A percentile compares a stretch with the other conserved stretches of the same genome.
phyloP scores from a whole-genome alignment of 2,888 invertebrate species.

The Drosophila cognata region DNA sequence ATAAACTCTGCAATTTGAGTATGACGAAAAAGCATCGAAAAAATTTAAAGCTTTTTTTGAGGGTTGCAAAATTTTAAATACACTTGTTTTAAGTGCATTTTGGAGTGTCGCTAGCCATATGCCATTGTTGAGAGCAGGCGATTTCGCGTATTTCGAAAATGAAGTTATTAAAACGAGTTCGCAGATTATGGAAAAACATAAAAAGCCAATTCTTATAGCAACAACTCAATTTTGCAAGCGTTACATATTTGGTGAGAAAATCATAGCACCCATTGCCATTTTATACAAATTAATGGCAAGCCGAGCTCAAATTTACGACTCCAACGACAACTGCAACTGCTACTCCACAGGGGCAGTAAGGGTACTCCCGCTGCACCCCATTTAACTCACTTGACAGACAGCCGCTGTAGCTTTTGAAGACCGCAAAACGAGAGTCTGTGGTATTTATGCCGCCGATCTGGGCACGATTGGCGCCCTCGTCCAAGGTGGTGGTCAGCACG shows the following conservation, averaged over 20 bases:
- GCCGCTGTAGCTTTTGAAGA: slow-evolving; percentile 94
- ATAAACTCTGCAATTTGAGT: slow-evolving; percentile 10
- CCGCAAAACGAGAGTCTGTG: slow-evolving; percentile 91
- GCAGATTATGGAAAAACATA: not conserved
- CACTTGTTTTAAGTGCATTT: not conserved
- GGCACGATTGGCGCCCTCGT: slow-evolving; percentile 91
- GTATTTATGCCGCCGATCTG: slow-evolving; percentile 95
- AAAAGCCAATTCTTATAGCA: too few species aligned
- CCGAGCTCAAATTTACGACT: slow-evolving; percentile 62
- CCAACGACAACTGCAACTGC: not conserved
- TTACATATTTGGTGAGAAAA: not conserved
- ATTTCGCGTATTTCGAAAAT: not conserved
- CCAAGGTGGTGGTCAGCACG: slow-evolving; percentile 88
- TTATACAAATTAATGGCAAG: slow-evolving; percentile 56
- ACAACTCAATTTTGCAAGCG: not conserved
- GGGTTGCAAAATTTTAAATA: not conserved
- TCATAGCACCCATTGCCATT: rapidly evolving
- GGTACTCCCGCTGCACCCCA: not conserved
- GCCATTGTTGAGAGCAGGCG: not conserved
- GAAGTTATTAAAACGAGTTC: not conserved
- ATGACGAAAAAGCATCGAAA: not conserved
- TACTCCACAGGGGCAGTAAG: slow-evolving; percentile 7
- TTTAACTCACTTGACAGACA: slow-evolving; percentile 93
- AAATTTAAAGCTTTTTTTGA: not conserved
- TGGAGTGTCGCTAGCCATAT: not conserved